Conservation (phyloP, 2,888 invertebrate species). For the Athripsodes cinereus region DNA sequence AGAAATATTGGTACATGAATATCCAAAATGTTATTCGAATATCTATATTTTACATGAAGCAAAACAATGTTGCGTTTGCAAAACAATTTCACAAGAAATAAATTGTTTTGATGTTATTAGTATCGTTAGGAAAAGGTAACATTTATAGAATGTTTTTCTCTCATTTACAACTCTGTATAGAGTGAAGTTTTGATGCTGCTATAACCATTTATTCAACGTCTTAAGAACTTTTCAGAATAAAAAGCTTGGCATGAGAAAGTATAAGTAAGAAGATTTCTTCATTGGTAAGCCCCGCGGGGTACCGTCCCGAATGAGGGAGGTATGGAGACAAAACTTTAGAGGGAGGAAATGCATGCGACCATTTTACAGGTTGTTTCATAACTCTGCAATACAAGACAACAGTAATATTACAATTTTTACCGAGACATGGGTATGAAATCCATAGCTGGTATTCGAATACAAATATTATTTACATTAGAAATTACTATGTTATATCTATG, state of each 20-base stretch:
- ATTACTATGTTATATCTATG: too few relatives aligned
- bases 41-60: too few relatives aligned
- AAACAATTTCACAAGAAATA: neutral
- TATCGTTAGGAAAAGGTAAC: neutral
- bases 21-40: too few relatives aligned
- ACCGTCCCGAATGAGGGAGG: conserved; percentile 12
- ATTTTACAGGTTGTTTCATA: conserved; percentile 6
- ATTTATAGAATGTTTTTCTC: neutral
- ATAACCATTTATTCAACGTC: conserved; percentile 21
- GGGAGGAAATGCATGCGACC: conserved; percentile 18
- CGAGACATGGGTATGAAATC: too few relatives aligned
- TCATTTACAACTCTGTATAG: conserved; percentile 10
- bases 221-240: conserved; percentile 22
- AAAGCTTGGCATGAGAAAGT: conserved; percentile 24
- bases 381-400: too few relatives aligned
- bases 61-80: neutral
- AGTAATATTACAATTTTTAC: too few relatives aligned
- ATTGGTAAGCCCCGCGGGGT: conserved; percentile 23
- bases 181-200: conserved; percentile 13
- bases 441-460: too few relatives aligned
- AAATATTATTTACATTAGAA: too few relatives aligned
- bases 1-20: too few relatives aligned
- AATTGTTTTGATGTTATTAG: neutral
- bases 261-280: conserved; percentile 28
- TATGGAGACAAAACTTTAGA: conserved; percentile 17